Conservation (phyloP, 2,888 invertebrate species). For the Acronicta aceris region DNA sequence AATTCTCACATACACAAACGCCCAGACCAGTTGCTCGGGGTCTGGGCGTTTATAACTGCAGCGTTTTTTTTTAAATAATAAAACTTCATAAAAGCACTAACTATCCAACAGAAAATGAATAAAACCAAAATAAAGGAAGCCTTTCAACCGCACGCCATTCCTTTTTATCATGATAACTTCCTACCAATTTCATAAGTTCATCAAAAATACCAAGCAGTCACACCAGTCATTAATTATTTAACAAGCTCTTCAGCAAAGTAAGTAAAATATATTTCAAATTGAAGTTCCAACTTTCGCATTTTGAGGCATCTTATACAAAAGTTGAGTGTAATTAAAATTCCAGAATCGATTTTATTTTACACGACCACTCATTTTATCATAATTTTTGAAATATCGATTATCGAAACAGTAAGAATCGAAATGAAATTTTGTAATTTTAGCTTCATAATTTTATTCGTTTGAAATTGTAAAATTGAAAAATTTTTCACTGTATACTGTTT, state of each 20-base stretch:
- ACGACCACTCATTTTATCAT: constrained; percentile 6
- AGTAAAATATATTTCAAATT: constrained; percentile 50
- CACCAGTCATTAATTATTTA: constrained; percentile 48
- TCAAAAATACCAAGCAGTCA: constrained; percentile 45
- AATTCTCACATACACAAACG: too few species aligned
- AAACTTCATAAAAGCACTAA: too few species aligned
- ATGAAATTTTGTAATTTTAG: constrained; percentile 5
- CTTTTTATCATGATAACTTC: constrained; percentile 18
- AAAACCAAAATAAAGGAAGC: constrained; percentile 22
- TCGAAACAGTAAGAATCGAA: constrained; percentile 10
- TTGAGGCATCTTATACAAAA: constrained; percentile 22
- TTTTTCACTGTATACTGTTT: background rate
- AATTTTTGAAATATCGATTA: constrained; percentile 14
- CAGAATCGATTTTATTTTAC: constrained; percentile 13
- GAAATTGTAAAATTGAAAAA: background rate
- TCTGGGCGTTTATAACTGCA: too few species aligned
- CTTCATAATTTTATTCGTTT: background rate
- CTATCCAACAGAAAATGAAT: constrained; percentile 19
- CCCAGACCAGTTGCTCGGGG: too few species aligned
- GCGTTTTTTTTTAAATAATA: too few species aligned
- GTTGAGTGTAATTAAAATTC: constrained; percentile 34
- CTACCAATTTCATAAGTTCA: constrained; percentile 38
- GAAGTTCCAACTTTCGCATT: constrained; percentile 35
- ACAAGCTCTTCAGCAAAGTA: constrained; percentile 42
- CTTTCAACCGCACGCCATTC: constrained; percentile 2